A percentile compares a stretch with the other conserved stretches of the same genome.
These are phyloP conservation scores for Micrasema longulum DNA, from an alignment of 1,140 invertebrate species.

Conservation along the genomic window DNA sequence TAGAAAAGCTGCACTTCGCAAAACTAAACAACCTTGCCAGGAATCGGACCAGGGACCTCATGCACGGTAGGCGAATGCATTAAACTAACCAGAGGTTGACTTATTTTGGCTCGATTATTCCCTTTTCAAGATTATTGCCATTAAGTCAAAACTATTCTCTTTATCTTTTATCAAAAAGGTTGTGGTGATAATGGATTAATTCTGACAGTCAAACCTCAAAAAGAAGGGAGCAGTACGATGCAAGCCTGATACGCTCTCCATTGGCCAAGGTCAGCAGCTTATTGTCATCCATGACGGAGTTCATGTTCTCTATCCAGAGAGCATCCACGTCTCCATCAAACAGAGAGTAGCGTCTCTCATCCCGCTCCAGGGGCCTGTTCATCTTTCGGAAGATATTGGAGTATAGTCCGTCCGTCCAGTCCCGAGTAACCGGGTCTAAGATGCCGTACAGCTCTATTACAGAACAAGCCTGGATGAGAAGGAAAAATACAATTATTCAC, in stretches of 20 bases:
- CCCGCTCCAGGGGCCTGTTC: conserved; percentile 71
- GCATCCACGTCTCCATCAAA: conserved; percentile 95
- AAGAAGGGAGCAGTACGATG: conserved; percentile 83
- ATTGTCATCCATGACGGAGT: conserved; percentile 96
- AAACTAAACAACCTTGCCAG: too few relatives aligned
- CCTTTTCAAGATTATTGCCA: too few relatives aligned
- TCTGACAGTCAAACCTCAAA: conserved; percentile 91
- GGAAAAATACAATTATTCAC: too few relatives aligned
- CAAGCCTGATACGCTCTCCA: conserved; percentile 87
- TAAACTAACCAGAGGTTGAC: too few relatives aligned
- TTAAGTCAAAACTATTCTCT: too few relatives aligned
- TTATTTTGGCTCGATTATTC: too few relatives aligned
- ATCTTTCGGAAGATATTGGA: conserved; percentile 92
- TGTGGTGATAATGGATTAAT: too few relatives aligned
- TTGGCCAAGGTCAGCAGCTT: conserved; percentile 89
- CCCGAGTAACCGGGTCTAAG: conserved; percentile 84
- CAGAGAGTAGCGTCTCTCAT: conserved; percentile 84
- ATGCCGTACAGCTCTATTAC: conserved; percentile 92
- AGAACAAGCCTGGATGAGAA: conserved; percentile 77
- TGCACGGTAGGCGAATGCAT: too few relatives aligned
- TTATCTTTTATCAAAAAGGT: too few relatives aligned
- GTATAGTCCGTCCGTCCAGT: conserved; percentile 93
- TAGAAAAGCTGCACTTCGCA: too few relatives aligned
- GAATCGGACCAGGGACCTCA: too few relatives aligned
- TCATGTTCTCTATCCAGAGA: conserved; percentile 96